These are phyloP conservation scores for Laothoe populi DNA, from an alignment of 2,888 invertebrate species.

Conservation along the genomic window DNA sequence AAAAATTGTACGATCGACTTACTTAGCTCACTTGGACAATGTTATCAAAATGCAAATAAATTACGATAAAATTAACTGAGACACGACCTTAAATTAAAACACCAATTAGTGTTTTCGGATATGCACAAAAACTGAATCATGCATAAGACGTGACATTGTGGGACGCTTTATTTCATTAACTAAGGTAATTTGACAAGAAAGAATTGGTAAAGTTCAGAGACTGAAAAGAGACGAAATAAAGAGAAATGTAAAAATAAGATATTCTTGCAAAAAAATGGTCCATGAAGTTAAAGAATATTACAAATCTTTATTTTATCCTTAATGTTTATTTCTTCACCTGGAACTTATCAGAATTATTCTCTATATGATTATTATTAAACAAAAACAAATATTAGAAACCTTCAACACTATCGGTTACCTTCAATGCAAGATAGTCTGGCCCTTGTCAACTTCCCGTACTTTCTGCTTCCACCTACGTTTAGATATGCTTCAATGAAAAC, in stretches of 20 bases:
- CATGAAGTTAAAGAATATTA: too few relatives aligned
- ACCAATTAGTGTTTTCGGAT: conserved; percentile 15
- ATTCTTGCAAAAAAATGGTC: too few relatives aligned
- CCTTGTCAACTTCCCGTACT: conserved; percentile 64
- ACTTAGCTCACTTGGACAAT: not conserved
- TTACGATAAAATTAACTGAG: too few relatives aligned
- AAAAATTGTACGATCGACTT: not conserved
- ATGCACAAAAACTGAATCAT: conserved; percentile 4
- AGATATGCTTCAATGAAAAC: conserved; percentile 62
- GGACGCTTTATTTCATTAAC: not conserved
- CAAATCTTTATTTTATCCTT: too few relatives aligned
- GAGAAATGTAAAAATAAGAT: too few relatives aligned
- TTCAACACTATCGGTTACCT: conserved; percentile 47
- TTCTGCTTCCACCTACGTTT: conserved; percentile 52
- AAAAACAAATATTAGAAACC: conserved; percentile 29
- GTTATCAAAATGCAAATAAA: conserved; percentile 3
- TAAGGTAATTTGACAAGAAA: not conserved
- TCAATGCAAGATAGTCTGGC: conserved; percentile 38
- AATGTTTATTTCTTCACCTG: too few relatives aligned
- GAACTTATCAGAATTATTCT: too few relatives aligned
- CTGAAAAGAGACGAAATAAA: too few relatives aligned
- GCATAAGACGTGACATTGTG: not conserved
- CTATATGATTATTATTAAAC: not conserved
- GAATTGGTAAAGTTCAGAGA: too few relatives aligned
- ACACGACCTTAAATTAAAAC: not conserved